A percentile compares a stretch with the other conserved stretches of the same genome.
Evolutionary conservation across 2,113 vertebrate genomes (phyloP).

Genomic region (Onychostruthus taczanowskii): DNA sequence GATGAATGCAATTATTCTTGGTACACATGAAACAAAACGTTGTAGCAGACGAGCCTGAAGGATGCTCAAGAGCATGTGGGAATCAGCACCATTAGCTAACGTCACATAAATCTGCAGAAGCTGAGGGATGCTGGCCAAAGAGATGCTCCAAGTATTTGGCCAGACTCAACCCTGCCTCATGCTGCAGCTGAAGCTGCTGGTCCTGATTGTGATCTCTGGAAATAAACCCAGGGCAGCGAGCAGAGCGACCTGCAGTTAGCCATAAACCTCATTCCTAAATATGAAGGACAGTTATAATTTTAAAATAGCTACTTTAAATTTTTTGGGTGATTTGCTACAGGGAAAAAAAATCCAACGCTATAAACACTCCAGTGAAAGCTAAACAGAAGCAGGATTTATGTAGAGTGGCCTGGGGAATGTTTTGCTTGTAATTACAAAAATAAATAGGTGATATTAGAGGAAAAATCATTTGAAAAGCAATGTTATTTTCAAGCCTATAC

Average conservation of each 20-base stretch:
- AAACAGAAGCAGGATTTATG: constrained; percentile 3
- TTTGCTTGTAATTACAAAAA: constrained; percentile 34
- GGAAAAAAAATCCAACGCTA: rapidly evolving
- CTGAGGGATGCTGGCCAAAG: neutral
- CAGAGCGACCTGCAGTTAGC: neutral
- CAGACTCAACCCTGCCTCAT: neutral
- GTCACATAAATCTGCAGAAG: neutral
- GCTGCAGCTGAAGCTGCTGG: neutral
- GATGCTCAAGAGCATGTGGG: neutral
- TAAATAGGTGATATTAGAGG: constrained; percentile 27
- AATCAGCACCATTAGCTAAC: neutral
- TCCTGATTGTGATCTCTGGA: neutral
- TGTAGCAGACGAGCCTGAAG: neutral
- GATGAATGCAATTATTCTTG: neutral
- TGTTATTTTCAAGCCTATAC: constrained; percentile 24
- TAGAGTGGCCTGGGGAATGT: neutral
- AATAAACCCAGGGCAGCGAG: neutral
- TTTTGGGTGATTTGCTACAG: neutral
- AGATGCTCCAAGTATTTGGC: neutral
- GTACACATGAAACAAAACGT: neutral
- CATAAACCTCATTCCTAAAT: neutral
- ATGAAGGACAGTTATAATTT: neutral
- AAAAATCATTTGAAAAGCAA: neutral
- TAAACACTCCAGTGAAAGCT: constrained; percentile 2
- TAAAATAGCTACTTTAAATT: constrained; percentile 14